These are phyloP conservation scores for Heliconius ethilla DNA, from an alignment of 2,888 invertebrate species.

Conservation along the genomic window DNA sequence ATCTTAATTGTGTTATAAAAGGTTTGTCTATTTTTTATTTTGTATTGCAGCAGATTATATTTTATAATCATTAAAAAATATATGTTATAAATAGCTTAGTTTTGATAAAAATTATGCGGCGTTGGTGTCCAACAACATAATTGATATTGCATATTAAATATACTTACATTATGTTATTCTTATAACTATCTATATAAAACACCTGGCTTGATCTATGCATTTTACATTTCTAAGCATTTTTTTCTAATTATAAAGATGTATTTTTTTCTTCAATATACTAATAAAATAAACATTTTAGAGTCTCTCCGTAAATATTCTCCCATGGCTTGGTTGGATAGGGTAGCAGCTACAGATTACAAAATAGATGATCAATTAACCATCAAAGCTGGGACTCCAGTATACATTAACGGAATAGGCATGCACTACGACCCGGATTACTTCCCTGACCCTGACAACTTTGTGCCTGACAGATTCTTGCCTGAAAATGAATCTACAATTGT, in stretches of 20 bases:
- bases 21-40: conserved; percentile 47
- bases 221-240: no score
- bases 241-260: no score
- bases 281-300: conserved; percentile 49
- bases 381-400: conserved; percentile 54
- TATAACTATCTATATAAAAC: no score
- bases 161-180: no score
- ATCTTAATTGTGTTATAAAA: conserved; percentile 56
- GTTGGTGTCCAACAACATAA: no score
- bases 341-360: conserved; percentile 52
- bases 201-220: no score
- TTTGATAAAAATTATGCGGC: no score
- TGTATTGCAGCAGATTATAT: no score
- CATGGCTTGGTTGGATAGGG: conserved; percentile 62
- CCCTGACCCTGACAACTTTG: conserved; percentile 76
- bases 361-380: conserved; percentile 58
- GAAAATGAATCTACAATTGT: conserved; percentile 70
- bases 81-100: no score
- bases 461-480: conserved; percentile 79
- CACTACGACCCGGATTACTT: conserved; percentile 72
- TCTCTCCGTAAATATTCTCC: conserved; percentile 57
- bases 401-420: conserved; percentile 54
- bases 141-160: no score
- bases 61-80: no score
- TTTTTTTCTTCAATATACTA: not conserved